Evolutionary conservation across 1,140 invertebrate genomes (phyloP), one percentile per base, ranked within the genome.

Genomic region (Heliconius nattereri): DNA sequence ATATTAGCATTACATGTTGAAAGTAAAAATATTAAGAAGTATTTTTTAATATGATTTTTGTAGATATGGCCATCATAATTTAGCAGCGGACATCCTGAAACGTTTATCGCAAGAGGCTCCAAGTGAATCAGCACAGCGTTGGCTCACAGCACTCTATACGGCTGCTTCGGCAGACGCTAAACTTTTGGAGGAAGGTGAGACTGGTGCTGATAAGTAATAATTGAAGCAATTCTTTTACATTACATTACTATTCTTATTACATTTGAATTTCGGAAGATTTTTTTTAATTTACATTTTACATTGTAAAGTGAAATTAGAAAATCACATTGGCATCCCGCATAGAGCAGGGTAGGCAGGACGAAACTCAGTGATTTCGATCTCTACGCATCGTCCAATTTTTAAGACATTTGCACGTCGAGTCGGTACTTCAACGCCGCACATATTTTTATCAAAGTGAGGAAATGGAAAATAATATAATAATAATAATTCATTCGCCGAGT

Each of bases 61-160:
- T 57, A 96, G 97, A 81, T 98, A 98, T 87, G 97, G 97, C 1
- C 98, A 98, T 88, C 97, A 98, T 86, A 95, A 95, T 78, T 95
- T 98, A 70, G 97, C 97, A 0, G 95, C 95, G 2, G 92, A 94
- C 60, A 96, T 98, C 77, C 96, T 98, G 82, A 95, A 95, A 32
- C 95, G 95, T 66, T 90, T 98, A 20, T 95, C 96, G 1, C 96
- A 96, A 83, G 95, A 97, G 85, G 98, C 98, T 2, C 97, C 97
- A 20, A 98, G 97, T 20, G 98, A 99, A 88, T 97, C 98, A 88
- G 96, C 98, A 66, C 97, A 98, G 87, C 98, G 98, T 87, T 99
- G 98, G 97, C 91, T 99, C 57, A 96, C 96, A 1, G 97, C 97
- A 7, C 93, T 99, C 23, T 95, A 97, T 81, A 95, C 97, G 70